Percentiles rank a stretch among this genome's conserved stretches.
phyloP scores from a whole-genome alignment of 2,888 invertebrate species.

The Brachyopa scutellaris region DNA sequence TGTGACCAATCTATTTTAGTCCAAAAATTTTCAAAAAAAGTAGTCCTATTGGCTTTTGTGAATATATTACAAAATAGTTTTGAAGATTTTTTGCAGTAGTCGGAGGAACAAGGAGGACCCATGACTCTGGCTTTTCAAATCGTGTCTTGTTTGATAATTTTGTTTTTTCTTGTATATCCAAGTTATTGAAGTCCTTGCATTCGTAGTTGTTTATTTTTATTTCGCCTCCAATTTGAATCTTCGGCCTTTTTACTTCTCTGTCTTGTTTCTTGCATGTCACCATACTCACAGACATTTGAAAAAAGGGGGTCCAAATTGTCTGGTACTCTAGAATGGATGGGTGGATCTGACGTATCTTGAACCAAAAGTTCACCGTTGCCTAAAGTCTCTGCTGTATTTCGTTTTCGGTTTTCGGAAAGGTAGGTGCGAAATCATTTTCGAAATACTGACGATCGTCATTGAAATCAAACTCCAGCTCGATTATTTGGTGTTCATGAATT shows the following conservation, averaged over 20 bases:
- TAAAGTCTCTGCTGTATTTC: background rate
- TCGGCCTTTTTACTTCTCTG: background rate
- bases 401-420: background rate
- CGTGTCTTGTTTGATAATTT: slow-evolving; percentile 1
- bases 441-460: no score
- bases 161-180: no score
- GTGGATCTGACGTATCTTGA: background rate
- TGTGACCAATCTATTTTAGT: slow-evolving; percentile 16
- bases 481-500: background rate
- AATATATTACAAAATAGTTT: background rate
- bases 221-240: background rate
- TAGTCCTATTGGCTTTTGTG: background rate
- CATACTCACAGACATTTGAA: background rate
- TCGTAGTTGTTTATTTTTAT: slow-evolving; percentile 5
- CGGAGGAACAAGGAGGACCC: slow-evolving; percentile 2
- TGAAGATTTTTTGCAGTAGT: background rate
- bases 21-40: slow-evolving; percentile 11
- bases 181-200: background rate
- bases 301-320: background rate
- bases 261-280: background rate
- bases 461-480: background rate
- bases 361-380: background rate
- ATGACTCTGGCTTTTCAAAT: slow-evolving; percentile 6
- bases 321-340: background rate
- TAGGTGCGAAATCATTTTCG: background rate